Evolutionary conservation across 2,888 invertebrate species (phyloP).

Genomic region (Tenthredo livida): DNA sequence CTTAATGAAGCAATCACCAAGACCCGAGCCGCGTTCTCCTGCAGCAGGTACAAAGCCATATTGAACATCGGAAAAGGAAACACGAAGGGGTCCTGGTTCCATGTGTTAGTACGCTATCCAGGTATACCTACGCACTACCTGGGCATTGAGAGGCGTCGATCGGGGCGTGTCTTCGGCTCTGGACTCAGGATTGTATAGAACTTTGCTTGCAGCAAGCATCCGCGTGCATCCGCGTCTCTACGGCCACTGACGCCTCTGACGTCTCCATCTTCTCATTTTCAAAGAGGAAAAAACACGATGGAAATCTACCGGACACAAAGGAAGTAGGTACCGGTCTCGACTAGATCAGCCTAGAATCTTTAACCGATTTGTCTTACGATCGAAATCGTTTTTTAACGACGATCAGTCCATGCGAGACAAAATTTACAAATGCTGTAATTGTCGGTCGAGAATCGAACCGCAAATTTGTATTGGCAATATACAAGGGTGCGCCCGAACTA

Average conservation of each 20-base stretch:
- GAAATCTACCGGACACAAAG: background rate
- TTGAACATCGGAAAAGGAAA: constrained; percentile 38
- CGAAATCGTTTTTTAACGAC: background rate
- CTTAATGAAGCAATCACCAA: constrained; percentile 63
- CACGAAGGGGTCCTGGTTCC: constrained; percentile 18
- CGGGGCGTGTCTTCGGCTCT: constrained; percentile 41
- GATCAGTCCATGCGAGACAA: too few species aligned
- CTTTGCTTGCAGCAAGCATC: constrained; percentile 23
- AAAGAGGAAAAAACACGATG: background rate
- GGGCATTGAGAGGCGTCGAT: constrained; percentile 50
- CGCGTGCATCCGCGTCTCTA: constrained; percentile 30
- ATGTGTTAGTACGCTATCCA: constrained; percentile 32
- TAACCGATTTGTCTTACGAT: background rate
- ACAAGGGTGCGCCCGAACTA: too few species aligned
- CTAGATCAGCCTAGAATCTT: background rate
- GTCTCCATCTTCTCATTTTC: background rate
- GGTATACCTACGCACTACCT: constrained; percentile 41
- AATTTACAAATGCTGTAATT: background rate
- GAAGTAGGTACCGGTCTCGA: too few species aligned
- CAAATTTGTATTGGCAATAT: background rate
- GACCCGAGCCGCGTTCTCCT: background rate
- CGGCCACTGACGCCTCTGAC: constrained; percentile 33
- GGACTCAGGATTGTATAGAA: background rate
- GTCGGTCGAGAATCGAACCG: background rate
- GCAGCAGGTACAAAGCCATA: constrained; percentile 41